phyloP scores from a whole-genome alignment of 92 coral and sea anemone genomes.

The Epizoanthus illoricatus region DNA sequence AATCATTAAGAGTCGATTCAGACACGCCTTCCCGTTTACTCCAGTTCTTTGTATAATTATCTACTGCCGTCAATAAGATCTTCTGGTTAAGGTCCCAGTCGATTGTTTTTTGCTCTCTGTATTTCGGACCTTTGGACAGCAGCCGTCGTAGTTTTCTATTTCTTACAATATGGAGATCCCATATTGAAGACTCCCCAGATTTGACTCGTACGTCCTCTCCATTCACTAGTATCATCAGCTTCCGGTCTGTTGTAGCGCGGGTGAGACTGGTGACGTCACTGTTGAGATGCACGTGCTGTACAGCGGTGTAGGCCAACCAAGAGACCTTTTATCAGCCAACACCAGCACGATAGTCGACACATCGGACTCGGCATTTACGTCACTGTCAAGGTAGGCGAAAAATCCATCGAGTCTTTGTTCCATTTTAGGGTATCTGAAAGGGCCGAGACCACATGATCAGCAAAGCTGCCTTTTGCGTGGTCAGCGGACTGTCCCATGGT shows the following conservation, averaged over 20 bases:
- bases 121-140: too few relatives aligned
- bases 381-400: conserved; percentile 12
- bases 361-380: background rate
- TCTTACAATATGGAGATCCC: too few relatives aligned
- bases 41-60: too few relatives aligned
- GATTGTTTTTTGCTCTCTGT: too few relatives aligned
- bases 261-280: background rate
- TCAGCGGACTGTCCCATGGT: conserved; percentile 1
- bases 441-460: conserved; percentile 6
- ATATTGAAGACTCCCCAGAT: conserved; percentile 24
- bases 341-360: background rate
- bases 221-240: background rate
- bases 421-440: conserved; percentile 5
- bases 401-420: conserved; percentile 7
- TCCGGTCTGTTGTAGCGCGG: background rate
- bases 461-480: conserved; percentile 10
- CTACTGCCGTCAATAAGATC: too few relatives aligned
- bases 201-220: background rate
- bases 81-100: too few relatives aligned
- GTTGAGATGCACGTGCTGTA: conserved; percentile 1
- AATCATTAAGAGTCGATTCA: too few relatives aligned
- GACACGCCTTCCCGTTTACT: too few relatives aligned
- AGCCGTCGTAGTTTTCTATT: too few relatives aligned
- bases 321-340: conserved; percentile 24
- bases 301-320: background rate